phyloP scores from a whole-genome alignment of 2,888 invertebrate genomes.

The Calephelis perditalis region DNA sequence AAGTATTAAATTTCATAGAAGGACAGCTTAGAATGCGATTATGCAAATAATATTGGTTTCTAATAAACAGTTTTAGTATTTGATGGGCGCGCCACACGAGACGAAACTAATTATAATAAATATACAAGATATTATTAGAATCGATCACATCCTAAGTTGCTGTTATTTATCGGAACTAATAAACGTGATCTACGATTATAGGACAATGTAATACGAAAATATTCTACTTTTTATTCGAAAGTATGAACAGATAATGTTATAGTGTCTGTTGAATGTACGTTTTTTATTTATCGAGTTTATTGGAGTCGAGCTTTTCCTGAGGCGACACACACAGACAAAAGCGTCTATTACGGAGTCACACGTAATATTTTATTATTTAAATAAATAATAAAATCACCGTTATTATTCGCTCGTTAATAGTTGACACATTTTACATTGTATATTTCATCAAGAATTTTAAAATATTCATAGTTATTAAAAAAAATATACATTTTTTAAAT shows the following conservation, averaged over 20 bases:
- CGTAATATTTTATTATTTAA: conserved; percentile 17
- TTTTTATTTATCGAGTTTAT: conserved; percentile 70
- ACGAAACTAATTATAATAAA: conserved; percentile 68
- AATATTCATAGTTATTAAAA: too few species aligned
- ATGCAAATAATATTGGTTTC: conserved; percentile 75
- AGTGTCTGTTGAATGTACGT: conserved; percentile 61
- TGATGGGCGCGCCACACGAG: conserved; percentile 60
- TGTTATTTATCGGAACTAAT: conserved; percentile 73
- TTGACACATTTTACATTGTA: too few species aligned
- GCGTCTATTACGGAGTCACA: conserved; percentile 35
- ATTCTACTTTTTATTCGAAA: conserved; percentile 49
- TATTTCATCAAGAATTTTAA: too few species aligned
- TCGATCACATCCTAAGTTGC: conserved; percentile 70
- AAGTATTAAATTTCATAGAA: conserved; percentile 69
- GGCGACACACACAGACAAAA: conserved; percentile 51
- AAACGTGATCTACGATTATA: conserved; percentile 73
- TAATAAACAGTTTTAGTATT: conserved; percentile 63
- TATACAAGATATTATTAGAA: conserved; percentile 71
- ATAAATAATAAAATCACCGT: conserved; percentile 10
- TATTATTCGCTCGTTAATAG: background rate
- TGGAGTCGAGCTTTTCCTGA: conserved; percentile 65
- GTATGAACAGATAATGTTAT: conserved; percentile 55
- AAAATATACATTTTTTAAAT: too few species aligned
- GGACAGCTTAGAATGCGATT: conserved; percentile 64
- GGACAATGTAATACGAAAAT: conserved; percentile 46